These are phyloP conservation scores for Dorcus parallelipipedus DNA, from an alignment of 2,888 invertebrate genomes.

Conservation along the genomic window DNA sequence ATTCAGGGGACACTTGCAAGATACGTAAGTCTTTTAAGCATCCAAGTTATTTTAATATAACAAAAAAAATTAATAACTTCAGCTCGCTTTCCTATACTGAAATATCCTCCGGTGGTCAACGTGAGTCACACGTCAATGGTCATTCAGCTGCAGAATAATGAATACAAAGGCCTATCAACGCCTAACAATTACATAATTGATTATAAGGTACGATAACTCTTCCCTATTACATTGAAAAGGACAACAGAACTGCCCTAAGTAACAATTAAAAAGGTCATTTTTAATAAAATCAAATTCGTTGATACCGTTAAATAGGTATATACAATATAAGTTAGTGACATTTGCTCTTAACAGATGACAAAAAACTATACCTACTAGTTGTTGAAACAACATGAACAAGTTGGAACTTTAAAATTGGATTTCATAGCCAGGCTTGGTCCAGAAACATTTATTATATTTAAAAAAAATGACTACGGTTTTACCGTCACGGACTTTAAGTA, in stretches of 20 bases:
- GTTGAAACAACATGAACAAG: too few relatives aligned
- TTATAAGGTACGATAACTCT: neutral
- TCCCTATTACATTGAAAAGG: too few relatives aligned
- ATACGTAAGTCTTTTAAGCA: neutral
- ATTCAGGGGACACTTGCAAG: neutral
- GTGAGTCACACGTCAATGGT: neutral
- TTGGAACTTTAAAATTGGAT: too few relatives aligned
- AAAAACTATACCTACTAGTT: too few relatives aligned
- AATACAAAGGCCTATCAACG: neutral
- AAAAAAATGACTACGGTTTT: too few relatives aligned
- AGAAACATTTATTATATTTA: neutral
- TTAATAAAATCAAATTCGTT: too few relatives aligned
- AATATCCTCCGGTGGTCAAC: neutral
- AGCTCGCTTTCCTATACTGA: neutral
- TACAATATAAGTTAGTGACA: too few relatives aligned
- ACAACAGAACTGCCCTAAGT: too few relatives aligned
- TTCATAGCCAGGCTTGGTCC: too few relatives aligned
- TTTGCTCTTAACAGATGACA: too few relatives aligned
- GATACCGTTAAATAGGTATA: too few relatives aligned
- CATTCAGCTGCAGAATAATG: neutral
- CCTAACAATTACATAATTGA: neutral
- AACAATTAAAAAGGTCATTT: too few relatives aligned
- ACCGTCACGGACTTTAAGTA: neutral
- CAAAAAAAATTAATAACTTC: neutral
- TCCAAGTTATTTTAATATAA: neutral